Percentiles rank a stretch among this genome's conserved stretches.
Evolutionary conservation across 2,113 vertebrate species (phyloP).

Genomic region (Ramphastos sulfuratus): DNA sequence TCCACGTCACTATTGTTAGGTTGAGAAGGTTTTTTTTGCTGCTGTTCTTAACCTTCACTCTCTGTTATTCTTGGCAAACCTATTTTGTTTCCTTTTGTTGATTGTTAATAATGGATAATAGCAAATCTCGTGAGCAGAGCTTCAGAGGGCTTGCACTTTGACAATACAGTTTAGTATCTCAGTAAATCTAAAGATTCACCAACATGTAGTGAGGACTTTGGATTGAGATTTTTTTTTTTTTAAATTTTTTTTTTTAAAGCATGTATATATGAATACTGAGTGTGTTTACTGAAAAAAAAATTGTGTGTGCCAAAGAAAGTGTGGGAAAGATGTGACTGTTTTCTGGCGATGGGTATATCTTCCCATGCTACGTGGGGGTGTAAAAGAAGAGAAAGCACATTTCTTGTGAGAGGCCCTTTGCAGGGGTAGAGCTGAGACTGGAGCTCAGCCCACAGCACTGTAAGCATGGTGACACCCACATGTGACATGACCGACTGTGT

Average conservation of each 20-base stretch:
- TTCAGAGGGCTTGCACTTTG: neutral
- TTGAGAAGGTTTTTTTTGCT: neutral
- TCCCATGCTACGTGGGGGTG: neutral
- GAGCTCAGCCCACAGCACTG: neutral
- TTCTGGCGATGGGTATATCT: neutral
- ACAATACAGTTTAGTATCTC: neutral
- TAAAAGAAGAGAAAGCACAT: neutral
- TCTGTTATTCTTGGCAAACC: neutral
- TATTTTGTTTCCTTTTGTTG: neutral
- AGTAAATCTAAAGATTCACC: neutral
- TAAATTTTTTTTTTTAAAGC: neutral
- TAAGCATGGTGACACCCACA: rapidly evolving
- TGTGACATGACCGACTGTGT: rapidly evolving
- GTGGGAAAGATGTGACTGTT: neutral
- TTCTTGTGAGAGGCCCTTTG: neutral
- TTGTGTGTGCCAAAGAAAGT: neutral
- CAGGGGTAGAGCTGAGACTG: neutral
- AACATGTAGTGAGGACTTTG: neutral
- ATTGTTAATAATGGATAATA: neutral
- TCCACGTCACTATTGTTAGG: rapidly evolving
- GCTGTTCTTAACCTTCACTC: neutral
- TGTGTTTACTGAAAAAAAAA: neutral
- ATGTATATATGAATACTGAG: neutral
- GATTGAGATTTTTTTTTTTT: neutral
- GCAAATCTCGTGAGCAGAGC: rapidly evolving